A percentile compares a stretch with the other conserved stretches of the same genome.
These are phyloP conservation scores for Brachyistius frenatus DNA, from an alignment of 2,113 vertebrate species.

Conservation along the genomic window DNA sequence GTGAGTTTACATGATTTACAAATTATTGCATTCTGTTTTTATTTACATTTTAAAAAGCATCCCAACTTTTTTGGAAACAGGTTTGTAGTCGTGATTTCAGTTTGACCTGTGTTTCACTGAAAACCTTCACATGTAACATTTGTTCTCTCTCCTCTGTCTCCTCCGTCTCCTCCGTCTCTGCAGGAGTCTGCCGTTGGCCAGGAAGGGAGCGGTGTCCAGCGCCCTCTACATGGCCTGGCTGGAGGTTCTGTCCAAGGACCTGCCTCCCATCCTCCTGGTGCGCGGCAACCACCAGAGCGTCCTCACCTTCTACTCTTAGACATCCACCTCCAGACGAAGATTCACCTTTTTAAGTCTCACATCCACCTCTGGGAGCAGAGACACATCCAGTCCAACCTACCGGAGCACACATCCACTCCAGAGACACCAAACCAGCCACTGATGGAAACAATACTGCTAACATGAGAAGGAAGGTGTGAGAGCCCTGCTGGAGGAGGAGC, in stretches of 20 bases:
- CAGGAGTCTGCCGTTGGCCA: slow-evolving; percentile 96
- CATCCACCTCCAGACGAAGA: not conserved
- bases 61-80: too few relatives aligned
- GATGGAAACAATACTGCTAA: slow-evolving; percentile 36
- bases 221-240: slow-evolving; percentile 98
- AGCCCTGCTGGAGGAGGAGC: not conserved
- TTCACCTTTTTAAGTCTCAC: slow-evolving; percentile 33
- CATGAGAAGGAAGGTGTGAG: slow-evolving; percentile 25
- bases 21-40: too few relatives aligned
- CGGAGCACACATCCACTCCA: slow-evolving; percentile 61
- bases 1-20: too few relatives aligned
- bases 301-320: slow-evolving; percentile 98
- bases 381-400: slow-evolving; percentile 47
- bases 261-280: slow-evolving; percentile 94
- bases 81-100: too few relatives aligned
- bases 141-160: too few relatives aligned
- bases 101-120: too few relatives aligned
- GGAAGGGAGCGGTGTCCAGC: slow-evolving; percentile 95
- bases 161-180: not conserved
- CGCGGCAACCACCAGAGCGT: slow-evolving; percentile 99
- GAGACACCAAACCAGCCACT: slow-evolving; percentile 58
- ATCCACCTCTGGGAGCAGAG: slow-evolving; percentile 57
- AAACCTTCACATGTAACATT: not conserved
- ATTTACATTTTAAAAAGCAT: too few relatives aligned
- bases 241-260: slow-evolving; percentile 93